These are phyloP conservation scores for Pachymerium ferrugineum DNA, from an alignment of 2,888 invertebrate species.

Conservation along the genomic window DNA sequence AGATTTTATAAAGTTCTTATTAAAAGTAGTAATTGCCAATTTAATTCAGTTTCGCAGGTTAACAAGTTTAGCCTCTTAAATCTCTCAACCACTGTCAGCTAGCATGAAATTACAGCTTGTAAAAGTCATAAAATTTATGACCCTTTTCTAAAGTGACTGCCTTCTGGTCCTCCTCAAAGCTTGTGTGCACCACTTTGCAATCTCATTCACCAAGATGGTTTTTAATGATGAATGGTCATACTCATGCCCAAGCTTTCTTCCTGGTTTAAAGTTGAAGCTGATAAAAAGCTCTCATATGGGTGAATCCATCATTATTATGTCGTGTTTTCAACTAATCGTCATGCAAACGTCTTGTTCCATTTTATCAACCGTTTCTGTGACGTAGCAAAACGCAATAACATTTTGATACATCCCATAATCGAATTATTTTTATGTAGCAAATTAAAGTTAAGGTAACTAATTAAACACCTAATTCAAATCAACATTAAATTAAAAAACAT, in stretches of 20 bases:
- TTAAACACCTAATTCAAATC: too few relatives aligned
- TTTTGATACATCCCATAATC: too few relatives aligned
- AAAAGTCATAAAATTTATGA: conserved; percentile 33
- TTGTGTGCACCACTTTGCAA: not conserved
- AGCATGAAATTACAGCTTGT: conserved; percentile 32
- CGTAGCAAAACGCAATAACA: too few relatives aligned
- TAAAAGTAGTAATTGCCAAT: not conserved
- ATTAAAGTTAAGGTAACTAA: too few relatives aligned
- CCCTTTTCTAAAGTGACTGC: conserved; percentile 25
- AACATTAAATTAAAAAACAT: too few relatives aligned
- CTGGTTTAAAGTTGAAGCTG: conserved; percentile 11
- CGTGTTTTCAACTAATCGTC: too few relatives aligned
- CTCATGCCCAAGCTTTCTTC: conserved; percentile 18
- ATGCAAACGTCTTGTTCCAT: too few relatives aligned
- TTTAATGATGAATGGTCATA: conserved; percentile 23
- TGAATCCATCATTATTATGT: conserved; percentile 27
- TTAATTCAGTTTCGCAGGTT: conserved; percentile 25
- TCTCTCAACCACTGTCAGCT: conserved; percentile 1
- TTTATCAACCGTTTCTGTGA: too few relatives aligned
- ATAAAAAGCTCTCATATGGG: not conserved
- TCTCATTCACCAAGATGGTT: conserved; percentile 20
- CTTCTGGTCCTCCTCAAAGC: conserved; percentile 10
- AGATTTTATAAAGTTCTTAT: not conserved
- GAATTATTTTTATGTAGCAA: too few relatives aligned
- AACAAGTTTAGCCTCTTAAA: conserved; percentile 19